These are phyloP conservation scores for Lampris incognitus DNA, from an alignment of 2,113 vertebrate genomes.

Conservation along the genomic window DNA sequence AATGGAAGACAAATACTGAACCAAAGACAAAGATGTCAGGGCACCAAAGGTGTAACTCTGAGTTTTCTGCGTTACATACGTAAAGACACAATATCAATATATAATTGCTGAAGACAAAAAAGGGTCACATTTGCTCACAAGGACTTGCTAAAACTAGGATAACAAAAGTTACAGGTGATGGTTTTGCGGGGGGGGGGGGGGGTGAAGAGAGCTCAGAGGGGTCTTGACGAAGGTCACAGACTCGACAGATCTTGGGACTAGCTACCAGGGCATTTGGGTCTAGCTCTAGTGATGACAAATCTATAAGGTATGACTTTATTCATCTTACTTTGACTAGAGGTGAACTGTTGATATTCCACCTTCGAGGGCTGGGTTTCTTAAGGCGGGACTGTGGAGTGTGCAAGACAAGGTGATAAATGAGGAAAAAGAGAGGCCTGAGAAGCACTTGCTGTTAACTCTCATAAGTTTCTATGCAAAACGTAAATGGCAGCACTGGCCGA, in stretches of 20 bases:
- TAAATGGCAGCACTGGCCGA: background rate
- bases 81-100: background rate
- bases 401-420: constrained; percentile 63
- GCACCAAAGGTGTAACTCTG: background rate
- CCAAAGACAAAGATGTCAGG: constrained; percentile 11
- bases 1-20: background rate
- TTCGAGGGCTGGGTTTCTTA: constrained; percentile 78
- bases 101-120: constrained; percentile 17
- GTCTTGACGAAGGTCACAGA: background rate
- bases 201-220: background rate
- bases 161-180: too few species aligned
- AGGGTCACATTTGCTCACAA: background rate
- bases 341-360: constrained; percentile 79
- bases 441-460: background rate
- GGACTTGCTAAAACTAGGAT: background rate
- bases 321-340: constrained; percentile 81
- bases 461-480: background rate
- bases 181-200: too few species aligned
- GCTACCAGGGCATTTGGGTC: background rate
- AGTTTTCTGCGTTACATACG: background rate
- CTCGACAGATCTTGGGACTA: background rate
- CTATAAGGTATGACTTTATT: constrained; percentile 34
- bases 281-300: constrained; percentile 30
- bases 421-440: constrained; percentile 3
- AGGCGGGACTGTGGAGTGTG: constrained; percentile 78